Base-by-base conservation (phyloP, 2,113 vertebrate species). In the Corvus cornix region DNA sequence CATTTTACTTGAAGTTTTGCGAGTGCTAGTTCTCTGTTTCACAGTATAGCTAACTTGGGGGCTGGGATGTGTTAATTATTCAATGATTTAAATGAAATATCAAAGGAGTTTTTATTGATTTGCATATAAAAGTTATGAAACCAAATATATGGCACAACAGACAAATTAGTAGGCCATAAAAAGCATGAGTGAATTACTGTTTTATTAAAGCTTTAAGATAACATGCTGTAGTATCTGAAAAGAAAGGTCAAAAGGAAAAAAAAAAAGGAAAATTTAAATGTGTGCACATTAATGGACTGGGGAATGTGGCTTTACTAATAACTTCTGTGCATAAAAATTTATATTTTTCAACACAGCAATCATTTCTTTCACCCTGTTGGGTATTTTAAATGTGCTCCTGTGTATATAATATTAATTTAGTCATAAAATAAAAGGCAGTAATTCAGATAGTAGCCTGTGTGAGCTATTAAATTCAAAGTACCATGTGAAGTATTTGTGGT, bases 401-500 rank as follows among this genome's bases (percentile, higher is more conserved):
- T 96, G 96, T 96, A 92, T 95, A 97, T 96, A 93, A 95, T 91
- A 93, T 95, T 97, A 97, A 98, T 95, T 97, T 95, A 92, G 95
- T 93, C 88, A 37, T 97, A 97, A 98, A 97, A 96, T 93, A 95
- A 95, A 96, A 98, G 93, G 94, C 91, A 80, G 86, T 93, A 90
- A 97, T 95, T 97, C 96, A 93, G 92, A 94, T 69, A 78, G 95
- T 88, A 90, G 91, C 96, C 95, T 66, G 31, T 84, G 93, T 74
- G 96, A 88, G 86, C 97, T 89, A 63, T 97, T 97, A 97, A 97
- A 93, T 92, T 96, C 95, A 92, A 92, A 95, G 93, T 44, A 80
- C 85, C 4, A 0, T 60, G 94, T 78, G 93, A 95, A 94, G 80
- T 82, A 95, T 96, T 89, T 82, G 96, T 49, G 39, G 87, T 90